Base-by-base conservation (phyloP, 2,888 invertebrate species). In the Synergus laeviventris region DNA sequence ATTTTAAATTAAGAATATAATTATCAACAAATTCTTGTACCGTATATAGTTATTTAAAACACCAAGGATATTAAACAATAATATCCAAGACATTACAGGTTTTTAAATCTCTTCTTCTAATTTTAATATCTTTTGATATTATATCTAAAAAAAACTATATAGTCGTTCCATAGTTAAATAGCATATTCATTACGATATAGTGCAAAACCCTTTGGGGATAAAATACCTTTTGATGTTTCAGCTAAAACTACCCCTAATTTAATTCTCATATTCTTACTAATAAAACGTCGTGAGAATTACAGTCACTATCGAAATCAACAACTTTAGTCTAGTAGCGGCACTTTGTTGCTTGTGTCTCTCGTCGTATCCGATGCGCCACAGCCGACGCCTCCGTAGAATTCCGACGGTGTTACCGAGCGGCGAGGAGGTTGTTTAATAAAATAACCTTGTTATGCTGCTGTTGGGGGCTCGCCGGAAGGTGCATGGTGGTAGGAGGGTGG, bases 391-490 rank as follows among this genome's bases (percentile, higher is more conserved):
- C 79, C 78, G 77, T 78, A 77, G 76, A 82, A 81, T 82, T 80
- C 78, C 77, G 75, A 49, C 66, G 80, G 82, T 80, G 81, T 82
- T 75, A 80, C 80, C 81, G 78, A 79, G 82, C 81, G 77, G 79
- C 80, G 82, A 82, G 84, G 87, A 87, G 87, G 85, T 89, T 89
- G 87, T 88, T 89, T 89, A 90, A 89, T 89, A 88, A 90, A 89
- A 89, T 89, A 89, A 89, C 85, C 86, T 86, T 83, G 87, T 90
- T 90, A 88, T 82, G 82, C 74, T 80, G 81, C 83, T 83, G 82
- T 79, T 56, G 78, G 78, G 73, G 77, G 59, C 77, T 74, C 76
- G 77, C 61, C 76, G 76, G 74, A 24, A 59, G 61, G 70, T 38
- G 24, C 77, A 56, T 38, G 45, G 64, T 42, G 45, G 59, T 49